Percentiles rank a stretch among this genome's conserved stretches.
Conservation (phyloP, 2,797 vertebrate genomes). For the Amazona finschi region DNA sequence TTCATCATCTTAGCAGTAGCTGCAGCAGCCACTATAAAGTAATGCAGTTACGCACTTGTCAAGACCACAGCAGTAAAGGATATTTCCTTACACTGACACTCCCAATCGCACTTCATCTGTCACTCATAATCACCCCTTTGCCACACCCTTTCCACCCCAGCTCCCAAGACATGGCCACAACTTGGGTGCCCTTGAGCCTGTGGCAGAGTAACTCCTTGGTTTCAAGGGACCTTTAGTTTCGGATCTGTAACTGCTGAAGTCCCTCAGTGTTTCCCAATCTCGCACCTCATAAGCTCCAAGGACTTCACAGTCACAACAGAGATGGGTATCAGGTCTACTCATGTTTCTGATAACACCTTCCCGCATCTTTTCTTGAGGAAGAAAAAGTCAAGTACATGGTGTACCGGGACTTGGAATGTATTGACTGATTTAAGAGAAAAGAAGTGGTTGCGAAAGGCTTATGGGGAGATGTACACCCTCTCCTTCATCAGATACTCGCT, state of each 20-base stretch:
- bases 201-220: neutral
- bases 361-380: neutral
- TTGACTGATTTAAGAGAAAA: neutral
- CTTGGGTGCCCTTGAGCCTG: neutral
- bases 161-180: neutral
- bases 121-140: neutral
- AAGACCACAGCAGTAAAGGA: neutral
- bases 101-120: neutral
- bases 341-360: neutral
- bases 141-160: neutral
- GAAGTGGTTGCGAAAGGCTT: neutral
- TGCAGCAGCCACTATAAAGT: neutral
- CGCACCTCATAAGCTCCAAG: neutral
- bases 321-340: neutral
- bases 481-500: neutral
- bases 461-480: neutral
- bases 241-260: neutral
- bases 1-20: neutral
- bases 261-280: neutral
- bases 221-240: neutral
- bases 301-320: neutral
- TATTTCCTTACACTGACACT: neutral
- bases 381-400: neutral
- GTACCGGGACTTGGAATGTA: neutral
- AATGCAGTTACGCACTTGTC: neutral